phyloP scores from a whole-genome alignment of 2,113 vertebrate genomes.

The Proteles cristata region DNA sequence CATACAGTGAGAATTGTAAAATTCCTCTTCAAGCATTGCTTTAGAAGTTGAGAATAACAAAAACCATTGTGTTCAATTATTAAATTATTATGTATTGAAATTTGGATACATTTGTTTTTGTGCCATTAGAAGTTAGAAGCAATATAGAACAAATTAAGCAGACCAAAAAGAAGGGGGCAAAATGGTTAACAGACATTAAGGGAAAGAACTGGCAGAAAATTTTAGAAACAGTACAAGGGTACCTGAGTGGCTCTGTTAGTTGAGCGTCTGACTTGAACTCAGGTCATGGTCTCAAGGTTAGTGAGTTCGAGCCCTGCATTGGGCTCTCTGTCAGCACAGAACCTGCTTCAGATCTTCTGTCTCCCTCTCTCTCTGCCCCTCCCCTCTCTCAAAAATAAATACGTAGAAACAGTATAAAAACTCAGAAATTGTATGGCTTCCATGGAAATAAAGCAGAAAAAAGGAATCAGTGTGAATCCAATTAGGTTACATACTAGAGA shows the following conservation, averaged over 20 bases:
- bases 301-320: too few relatives aligned
- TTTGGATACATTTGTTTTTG: conserved; percentile 11
- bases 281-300: too few relatives aligned
- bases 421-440: not conserved
- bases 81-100: not conserved
- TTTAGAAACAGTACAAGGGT: not conserved
- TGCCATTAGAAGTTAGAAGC: not conserved
- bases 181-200: not conserved
- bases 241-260: too few relatives aligned
- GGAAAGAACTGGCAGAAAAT: not conserved
- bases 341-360: too few relatives aligned
- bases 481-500: not conserved
- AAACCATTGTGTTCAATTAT: not conserved
- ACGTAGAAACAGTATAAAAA: not conserved
- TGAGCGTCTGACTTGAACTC: too few relatives aligned
- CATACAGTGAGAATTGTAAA: not conserved
- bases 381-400: too few relatives aligned
- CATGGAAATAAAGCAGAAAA: not conserved
- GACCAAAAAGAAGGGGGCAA: not conserved
- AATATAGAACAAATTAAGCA: not conserved
- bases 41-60: not conserved
- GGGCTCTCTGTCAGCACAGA: too few relatives aligned
- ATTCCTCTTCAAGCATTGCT: not conserved
- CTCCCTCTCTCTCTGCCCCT: too few relatives aligned
- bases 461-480: not conserved